Evolutionary conservation across 2,888 invertebrate species (phyloP), one percentile per base, ranked within the genome.

Genomic region (Mycalesis mineus): DNA sequence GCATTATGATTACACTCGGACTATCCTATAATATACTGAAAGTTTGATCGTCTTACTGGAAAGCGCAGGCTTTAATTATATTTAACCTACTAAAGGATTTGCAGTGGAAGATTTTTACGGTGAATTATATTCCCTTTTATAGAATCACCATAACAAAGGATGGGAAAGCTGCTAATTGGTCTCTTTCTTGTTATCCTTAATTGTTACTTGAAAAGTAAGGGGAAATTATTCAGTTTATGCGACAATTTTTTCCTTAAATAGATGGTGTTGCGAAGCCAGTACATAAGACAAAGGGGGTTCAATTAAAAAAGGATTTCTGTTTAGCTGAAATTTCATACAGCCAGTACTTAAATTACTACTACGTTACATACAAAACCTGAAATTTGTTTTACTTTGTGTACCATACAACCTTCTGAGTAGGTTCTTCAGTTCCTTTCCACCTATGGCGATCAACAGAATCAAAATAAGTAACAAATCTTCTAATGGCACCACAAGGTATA

Each of bases 91-190:
- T 39, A 36, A 41, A 36, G 48, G 22, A 52, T 15, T 47, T 22
- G 33, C 7, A 37, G n/a, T 14, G 17, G 41, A 52, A 41, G 48
- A 14, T 48, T 48, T 56, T 57, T 57, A 53, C 31, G 40, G 29
- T 53, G 52, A 39, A 57, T 44, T 54, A 50, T 44, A 52, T 40
- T 51, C 42, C 50, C 54, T 53, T 60, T 57, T 41, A 41, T 53
- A 22, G 42, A 28, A 49, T 42, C n/a, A 37, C 7, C 44, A 41
- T 53, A 39, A 50, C 39, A 53, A 57, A 39, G 29, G 40, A 31
- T 17, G 40, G 49, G 60, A 57, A 60, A 60, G 49, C 50, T 50
- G 45, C 53, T 60, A 60, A 60, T 60, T 60, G 57, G 53, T 49
- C 37, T 37, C 39, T 44, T 54, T 53, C 39, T 39, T 31, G 51